These are phyloP conservation scores for Rachycentron canadum DNA, from an alignment of 2,797 vertebrate genomes.

Conservation along the genomic window DNA sequence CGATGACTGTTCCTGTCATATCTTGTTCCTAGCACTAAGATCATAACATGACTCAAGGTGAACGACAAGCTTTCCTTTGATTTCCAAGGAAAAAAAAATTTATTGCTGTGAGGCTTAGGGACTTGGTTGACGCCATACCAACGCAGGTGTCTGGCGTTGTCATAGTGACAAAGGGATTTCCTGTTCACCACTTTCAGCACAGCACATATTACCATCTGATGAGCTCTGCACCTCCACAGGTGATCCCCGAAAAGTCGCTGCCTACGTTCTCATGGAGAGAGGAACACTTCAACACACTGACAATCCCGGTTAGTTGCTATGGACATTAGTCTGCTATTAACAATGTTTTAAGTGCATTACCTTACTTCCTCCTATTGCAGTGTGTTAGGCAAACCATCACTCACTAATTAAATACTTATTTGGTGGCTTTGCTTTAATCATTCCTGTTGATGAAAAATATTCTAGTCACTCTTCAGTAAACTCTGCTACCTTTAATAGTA, in stretches of 20 bases:
- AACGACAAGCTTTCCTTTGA: slow-evolving; percentile 54
- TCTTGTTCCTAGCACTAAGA: slow-evolving; percentile 56
- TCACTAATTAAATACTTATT: slow-evolving; percentile 29
- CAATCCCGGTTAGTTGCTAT: slow-evolving; percentile 11
- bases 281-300: slow-evolving; percentile 2
- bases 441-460: slow-evolving; percentile 25
- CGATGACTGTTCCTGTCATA: slow-evolving; percentile 24
- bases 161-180: slow-evolving; percentile 78
- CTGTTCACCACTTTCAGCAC: slow-evolving; percentile 49
- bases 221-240: slow-evolving; percentile 62
- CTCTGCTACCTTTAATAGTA: neutral
- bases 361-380: slow-evolving; percentile 25
- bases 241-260: slow-evolving; percentile 64
- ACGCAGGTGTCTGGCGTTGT: slow-evolving; percentile 71
- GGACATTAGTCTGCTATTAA: slow-evolving; percentile 12
- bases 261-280: slow-evolving; percentile 34
- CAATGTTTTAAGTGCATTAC: slow-evolving; percentile 11
- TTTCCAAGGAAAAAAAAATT: slow-evolving; percentile 26
- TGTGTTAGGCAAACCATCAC: slow-evolving; percentile 25
- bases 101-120: slow-evolving; percentile 74
- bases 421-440: slow-evolving; percentile 41
- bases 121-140: slow-evolving; percentile 72
- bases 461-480: slow-evolving; percentile 34
- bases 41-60: slow-evolving; percentile 55
- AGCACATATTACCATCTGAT: slow-evolving; percentile 30